These are phyloP conservation scores for Scotopteryx bipunctaria DNA, from an alignment of 2,888 invertebrate species.

Conservation along the genomic window DNA sequence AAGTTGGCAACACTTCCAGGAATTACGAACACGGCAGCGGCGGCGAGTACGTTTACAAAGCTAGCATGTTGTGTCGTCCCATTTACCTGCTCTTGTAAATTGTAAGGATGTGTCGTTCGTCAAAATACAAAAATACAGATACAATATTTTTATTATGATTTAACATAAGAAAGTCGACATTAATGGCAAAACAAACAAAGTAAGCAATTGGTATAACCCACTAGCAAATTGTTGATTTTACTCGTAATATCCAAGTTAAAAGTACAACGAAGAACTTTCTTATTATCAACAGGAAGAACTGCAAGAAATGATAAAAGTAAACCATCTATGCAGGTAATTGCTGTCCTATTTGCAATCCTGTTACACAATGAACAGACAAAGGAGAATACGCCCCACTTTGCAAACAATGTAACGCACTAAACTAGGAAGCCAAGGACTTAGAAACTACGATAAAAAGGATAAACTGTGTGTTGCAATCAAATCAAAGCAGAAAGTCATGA, in stretches of 20 bases:
- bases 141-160: too few relatives aligned
- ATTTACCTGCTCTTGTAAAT: neutral
- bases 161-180: too few relatives aligned
- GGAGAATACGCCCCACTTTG: neutral
- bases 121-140: neutral
- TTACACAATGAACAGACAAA: neutral
- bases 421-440: neutral
- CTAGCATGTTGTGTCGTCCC: neutral
- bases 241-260: too few relatives aligned
- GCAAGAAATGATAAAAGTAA: neutral
- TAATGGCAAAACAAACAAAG: too few relatives aligned
- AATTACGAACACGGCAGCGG: slow-evolving; percentile 14
- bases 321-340: neutral
- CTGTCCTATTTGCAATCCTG: slow-evolving; percentile 2
- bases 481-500: neutral
- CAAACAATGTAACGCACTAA: neutral
- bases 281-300: too few relatives aligned
- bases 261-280: too few relatives aligned
- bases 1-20: slow-evolving; percentile 4
- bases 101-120: neutral
- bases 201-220: too few relatives aligned
- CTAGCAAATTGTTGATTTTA: too few relatives aligned
- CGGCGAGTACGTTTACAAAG: neutral
- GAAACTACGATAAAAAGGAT: neutral
- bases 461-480: too few relatives aligned